phyloP scores from a whole-genome alignment of 2,797 vertebrate species.

The Malacoctenus gilli region DNA sequence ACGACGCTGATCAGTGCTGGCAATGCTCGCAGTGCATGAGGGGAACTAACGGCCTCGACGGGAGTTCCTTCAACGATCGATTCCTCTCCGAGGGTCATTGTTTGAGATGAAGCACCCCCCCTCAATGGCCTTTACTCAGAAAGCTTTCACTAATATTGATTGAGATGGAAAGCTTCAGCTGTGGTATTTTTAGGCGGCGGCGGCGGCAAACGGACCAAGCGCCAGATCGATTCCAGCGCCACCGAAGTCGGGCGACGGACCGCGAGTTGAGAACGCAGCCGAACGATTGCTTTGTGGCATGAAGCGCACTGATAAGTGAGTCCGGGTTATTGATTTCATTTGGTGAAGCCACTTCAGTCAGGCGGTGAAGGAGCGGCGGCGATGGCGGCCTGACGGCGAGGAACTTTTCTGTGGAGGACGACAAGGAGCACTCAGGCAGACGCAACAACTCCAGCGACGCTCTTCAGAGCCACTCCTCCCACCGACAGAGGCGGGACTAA shows the following conservation, averaged over 20 bases:
- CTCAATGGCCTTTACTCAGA: not conserved
- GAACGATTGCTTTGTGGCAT: constrained; percentile 18
- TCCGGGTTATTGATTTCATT: constrained; percentile 51
- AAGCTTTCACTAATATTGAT: constrained; percentile 38
- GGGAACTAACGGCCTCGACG: too few relatives aligned
- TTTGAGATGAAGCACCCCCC: too few relatives aligned
- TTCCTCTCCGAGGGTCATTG: too few relatives aligned
- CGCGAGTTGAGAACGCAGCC: constrained; percentile 43
- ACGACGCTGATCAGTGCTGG: too few relatives aligned
- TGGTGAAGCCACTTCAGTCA: constrained; percentile 46
- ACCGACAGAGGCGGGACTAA: too few relatives aligned
- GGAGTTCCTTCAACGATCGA: too few relatives aligned
- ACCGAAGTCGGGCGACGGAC: constrained; percentile 18
- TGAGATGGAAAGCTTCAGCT: constrained; percentile 14
- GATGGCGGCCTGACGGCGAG: not conserved
- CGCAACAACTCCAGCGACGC: constrained; percentile 16
- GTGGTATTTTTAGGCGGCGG: constrained; percentile 51
- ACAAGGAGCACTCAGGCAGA: constrained; percentile 3
- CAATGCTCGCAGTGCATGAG: too few relatives aligned
- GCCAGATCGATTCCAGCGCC: constrained; percentile 41
- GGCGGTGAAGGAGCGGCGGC: not conserved
- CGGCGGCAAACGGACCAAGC: constrained; percentile 21
- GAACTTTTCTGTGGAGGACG: constrained; percentile 10
- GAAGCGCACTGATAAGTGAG: constrained; percentile 38
- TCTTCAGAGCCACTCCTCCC: constrained; percentile 13